Evolutionary conservation across 2,113 vertebrate genomes (phyloP).

Genomic region (Eira barbara): DNA sequence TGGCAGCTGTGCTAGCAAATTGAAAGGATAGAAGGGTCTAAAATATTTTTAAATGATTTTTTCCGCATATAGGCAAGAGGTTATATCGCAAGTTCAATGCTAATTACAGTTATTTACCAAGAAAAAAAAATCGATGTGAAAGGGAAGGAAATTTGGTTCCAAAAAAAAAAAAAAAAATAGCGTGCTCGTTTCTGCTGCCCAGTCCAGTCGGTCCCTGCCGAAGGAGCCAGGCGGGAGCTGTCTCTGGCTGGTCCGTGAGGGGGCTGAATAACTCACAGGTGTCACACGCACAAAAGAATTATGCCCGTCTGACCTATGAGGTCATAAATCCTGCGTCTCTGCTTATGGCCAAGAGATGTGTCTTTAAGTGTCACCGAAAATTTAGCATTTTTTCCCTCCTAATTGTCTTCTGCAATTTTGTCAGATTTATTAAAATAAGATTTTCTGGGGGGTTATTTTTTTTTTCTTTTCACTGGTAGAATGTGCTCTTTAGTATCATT

Average conservation of each 20-base stretch:
- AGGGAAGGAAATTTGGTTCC: conserved; percentile 74
- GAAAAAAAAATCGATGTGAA: conserved; percentile 61
- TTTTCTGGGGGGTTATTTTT: conserved; percentile 74
- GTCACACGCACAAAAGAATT: conserved; percentile 79
- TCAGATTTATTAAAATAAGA: conserved; percentile 82
- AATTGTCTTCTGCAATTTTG: conserved; percentile 74
- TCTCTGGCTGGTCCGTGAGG: conserved; percentile 70
- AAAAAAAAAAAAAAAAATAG: conserved; percentile 41
- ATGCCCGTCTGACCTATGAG: conserved; percentile 77
- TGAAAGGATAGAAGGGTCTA: conserved; percentile 55
- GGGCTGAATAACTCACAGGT: conserved; percentile 83
- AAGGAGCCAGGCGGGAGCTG: conserved; percentile 66
- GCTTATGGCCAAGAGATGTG: conserved; percentile 52
- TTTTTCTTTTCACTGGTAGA: conserved; percentile 82
- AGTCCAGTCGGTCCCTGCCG: conserved; percentile 63
- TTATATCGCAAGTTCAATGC: conserved; percentile 68
- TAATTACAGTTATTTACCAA: conserved; percentile 79
- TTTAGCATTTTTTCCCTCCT: conserved; percentile 35
- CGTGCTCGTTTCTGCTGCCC: not conserved
- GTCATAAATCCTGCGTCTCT: conserved; percentile 75
- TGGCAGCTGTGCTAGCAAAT: not conserved
- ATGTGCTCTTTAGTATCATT: conserved; percentile 89
- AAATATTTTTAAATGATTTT: conserved; percentile 74
- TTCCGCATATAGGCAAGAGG: conserved; percentile 51
- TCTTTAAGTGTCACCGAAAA: conserved; percentile 75